These are phyloP conservation scores for Scaptomyza graminum DNA, from an alignment of 1,140 invertebrate species.

Conservation along the genomic window DNA sequence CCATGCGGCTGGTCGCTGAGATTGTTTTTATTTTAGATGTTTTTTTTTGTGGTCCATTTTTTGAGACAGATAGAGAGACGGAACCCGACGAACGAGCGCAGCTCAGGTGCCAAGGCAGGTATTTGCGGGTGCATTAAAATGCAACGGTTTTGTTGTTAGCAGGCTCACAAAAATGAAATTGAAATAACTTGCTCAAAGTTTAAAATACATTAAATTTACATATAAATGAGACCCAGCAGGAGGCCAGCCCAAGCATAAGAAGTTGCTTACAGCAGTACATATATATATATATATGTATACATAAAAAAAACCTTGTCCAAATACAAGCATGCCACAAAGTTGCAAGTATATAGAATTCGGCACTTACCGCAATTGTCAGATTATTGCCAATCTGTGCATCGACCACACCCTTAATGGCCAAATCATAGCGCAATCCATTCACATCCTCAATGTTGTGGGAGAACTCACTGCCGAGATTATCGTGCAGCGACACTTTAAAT, in stretches of 20 bases:
- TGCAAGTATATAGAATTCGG: conserved; percentile 24
- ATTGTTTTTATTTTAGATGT: conserved; percentile 22
- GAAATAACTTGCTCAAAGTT: conserved; percentile 56
- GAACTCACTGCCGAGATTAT: conserved; percentile 83
- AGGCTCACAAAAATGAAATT: conserved; percentile 41
- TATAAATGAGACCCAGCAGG: conserved; percentile 39
- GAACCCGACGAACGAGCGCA: neutral
- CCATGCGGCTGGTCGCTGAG: conserved; percentile 46
- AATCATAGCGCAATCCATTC: conserved; percentile 75
- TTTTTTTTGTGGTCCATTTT: conserved; percentile 1
- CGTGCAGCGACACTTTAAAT: conserved; percentile 80
- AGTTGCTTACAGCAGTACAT: too few relatives aligned
- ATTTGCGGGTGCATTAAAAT: conserved; percentile 55
- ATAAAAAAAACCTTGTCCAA: conserved; percentile 13
- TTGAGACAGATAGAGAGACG: neutral
- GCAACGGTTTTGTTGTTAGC: conserved; percentile 54
- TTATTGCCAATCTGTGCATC: conserved; percentile 81
- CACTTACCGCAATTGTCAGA: conserved; percentile 77
- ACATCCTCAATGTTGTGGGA: conserved; percentile 81
- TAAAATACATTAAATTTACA: conserved; percentile 54
- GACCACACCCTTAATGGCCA: conserved; percentile 80
- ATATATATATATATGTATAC: too few relatives aligned
- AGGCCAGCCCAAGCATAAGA: neutral
- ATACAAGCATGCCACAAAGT: conserved; percentile 43
- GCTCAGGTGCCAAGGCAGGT: conserved; percentile 35